A percentile compares a stretch with the other conserved stretches of the same genome.
Evolutionary conservation across 37 sponge, comb jelly and placozoan species (phyloP).

Genomic region (Hormiphora californensis): DNA sequence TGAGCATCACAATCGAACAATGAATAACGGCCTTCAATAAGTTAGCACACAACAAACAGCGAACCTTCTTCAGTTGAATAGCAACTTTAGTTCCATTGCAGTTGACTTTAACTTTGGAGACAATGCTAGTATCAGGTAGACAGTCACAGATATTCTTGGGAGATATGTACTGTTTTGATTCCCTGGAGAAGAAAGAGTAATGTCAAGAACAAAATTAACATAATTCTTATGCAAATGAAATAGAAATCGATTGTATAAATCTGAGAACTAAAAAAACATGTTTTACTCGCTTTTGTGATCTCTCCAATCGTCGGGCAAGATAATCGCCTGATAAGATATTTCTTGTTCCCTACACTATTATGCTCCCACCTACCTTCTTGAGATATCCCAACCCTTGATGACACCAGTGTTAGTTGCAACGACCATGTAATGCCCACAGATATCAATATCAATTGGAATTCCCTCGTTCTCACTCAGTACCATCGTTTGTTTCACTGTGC

Average conservation of each 20-base stretch:
- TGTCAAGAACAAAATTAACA: no score
- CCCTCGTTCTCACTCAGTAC: constrained; percentile 70
- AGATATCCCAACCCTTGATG: constrained; percentile 81
- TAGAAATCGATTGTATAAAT: no score
- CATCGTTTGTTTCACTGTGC: constrained; percentile 81
- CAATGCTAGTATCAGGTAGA: not conserved
- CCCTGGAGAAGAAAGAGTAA: constrained; percentile 59
- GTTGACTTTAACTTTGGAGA: constrained; percentile 65
- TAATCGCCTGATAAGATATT: not conserved
- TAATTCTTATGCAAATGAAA: no score
- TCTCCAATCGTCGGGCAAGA: not conserved
- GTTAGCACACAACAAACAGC: not conserved
- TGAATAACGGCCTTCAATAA: no score
- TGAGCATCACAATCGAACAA: no score
- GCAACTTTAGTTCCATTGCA: constrained; percentile 65
- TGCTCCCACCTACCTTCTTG: constrained; percentile 67
- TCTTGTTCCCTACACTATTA: no score
- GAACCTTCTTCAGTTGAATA: constrained; percentile 54
- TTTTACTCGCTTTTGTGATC: not conserved
- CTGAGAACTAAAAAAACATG: no score
- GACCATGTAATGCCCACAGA: constrained; percentile 64
- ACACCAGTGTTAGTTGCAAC: constrained; percentile 61
- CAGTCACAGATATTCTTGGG: constrained; percentile 25
- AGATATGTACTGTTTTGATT: constrained; percentile 60
- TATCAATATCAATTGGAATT: constrained; percentile 57